Evolutionary conservation across 2,888 invertebrate genomes (phyloP), one percentile per base, ranked within the genome.

Genomic region (Pseudococcus longispinus): DNA sequence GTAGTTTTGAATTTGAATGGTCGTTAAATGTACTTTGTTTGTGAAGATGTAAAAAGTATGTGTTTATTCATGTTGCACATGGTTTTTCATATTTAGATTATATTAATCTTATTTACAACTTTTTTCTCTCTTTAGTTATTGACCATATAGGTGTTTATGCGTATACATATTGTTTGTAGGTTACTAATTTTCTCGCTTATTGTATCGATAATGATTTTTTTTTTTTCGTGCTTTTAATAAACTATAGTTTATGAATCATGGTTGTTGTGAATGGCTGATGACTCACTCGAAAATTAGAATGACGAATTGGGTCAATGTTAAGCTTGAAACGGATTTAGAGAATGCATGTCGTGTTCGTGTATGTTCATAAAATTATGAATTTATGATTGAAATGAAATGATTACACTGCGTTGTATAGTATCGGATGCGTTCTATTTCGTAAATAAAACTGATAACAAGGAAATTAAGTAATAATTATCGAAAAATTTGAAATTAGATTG

Each of bases 41-140:
- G 26, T 8, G 29, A 74, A 18, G 85, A 85, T 85, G 85, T 85
- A 74, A 85, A 85, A 85, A 70, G 37, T 85, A 44, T 23, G 74
- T 51, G 44, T 85, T 77, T 77, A 86, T 86, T 86, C 86, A 86
- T 86, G 86, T 86, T 86, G 86, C 86, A 86, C 86, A 86, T 86
- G 86, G 86, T 86, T 86, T 84, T 55, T 86, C 77, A 55, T 80
- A 86, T 86, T 80, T 86, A 86, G 86, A 86, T 86, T 86, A 86
- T 86, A 86, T 86, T 86, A 86, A 86, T 86, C 86, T 86, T 80
- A 70, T 70, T 29, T 70, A 70, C 29, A 70, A 70, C 26, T 85
- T 74, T 77, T 84, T 85, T 85, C 60, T 82, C 46, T 46, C 29
- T 83, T 83, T 84, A 84, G 84, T 20, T 55, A 84, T 84, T 84